Percentiles rank a stretch among this genome's conserved stretches.
These are phyloP conservation scores for Etheostoma perlongum DNA, from an alignment of 2,797 vertebrate genomes.

Conservation along the genomic window DNA sequence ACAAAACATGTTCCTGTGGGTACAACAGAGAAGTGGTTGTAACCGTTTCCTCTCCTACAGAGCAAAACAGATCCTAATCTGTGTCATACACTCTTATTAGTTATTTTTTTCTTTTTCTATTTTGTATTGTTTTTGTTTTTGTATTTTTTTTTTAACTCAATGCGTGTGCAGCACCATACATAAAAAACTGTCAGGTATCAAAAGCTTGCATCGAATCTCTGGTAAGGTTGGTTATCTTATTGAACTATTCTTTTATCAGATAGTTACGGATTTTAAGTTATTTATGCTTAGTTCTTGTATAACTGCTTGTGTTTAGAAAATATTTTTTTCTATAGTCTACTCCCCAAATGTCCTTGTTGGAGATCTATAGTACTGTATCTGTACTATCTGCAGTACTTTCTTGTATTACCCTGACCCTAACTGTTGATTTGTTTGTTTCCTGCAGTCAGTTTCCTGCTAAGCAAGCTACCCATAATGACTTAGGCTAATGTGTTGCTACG, in stretches of 20 bases:
- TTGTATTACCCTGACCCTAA: background rate
- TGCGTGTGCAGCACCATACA: background rate
- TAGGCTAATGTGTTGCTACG: background rate
- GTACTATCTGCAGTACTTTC: too few species aligned
- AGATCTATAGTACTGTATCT: background rate
- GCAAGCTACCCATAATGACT: background rate
- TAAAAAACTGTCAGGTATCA: background rate
- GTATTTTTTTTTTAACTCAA: background rate
- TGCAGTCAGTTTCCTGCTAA: background rate
- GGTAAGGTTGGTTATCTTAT: background rate
- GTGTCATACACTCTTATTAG: constrained; percentile 14
- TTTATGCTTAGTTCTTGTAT: background rate
- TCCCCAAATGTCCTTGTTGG: background rate
- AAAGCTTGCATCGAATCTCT: background rate
- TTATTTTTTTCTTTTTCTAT: constrained; percentile 4
- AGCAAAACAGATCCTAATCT: constrained; percentile 5
- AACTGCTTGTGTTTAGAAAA: background rate
- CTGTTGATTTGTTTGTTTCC: background rate
- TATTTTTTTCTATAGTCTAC: background rate
- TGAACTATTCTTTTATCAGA: background rate
- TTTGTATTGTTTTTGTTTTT: constrained; percentile 1
- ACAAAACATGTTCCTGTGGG: background rate
- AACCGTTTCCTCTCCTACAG: constrained; percentile 18
- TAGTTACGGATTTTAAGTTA: background rate
- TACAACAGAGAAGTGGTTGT: constrained; percentile 5